These are phyloP conservation scores for Glandiceps talaboti DNA, from an alignment of 53 echinoderm and acorn worm genomes.

Conservation along the genomic window DNA sequence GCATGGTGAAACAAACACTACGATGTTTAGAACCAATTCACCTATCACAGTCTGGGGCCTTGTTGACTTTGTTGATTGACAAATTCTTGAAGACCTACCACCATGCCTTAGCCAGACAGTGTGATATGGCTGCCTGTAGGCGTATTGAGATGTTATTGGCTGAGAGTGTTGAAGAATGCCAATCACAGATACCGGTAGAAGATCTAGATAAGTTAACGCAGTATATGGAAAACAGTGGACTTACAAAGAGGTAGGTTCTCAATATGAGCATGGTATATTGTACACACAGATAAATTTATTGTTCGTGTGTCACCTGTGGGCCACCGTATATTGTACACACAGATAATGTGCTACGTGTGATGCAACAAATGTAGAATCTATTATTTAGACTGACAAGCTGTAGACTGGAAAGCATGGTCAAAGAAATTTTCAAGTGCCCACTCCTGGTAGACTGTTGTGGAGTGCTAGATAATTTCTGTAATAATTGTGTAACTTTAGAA, in stretches of 20 bases:
- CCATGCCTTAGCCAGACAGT: constrained; percentile 51
- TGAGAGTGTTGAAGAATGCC: constrained; percentile 46
- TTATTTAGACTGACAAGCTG: too few relatives aligned
- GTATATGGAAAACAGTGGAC: constrained; percentile 27
- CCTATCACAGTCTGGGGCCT: constrained; percentile 63
- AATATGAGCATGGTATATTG: too few relatives aligned
- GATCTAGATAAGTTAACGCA: constrained; percentile 55
- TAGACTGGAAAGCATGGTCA: too few relatives aligned
- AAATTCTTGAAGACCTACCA: constrained; percentile 71
- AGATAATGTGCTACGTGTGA: too few relatives aligned
- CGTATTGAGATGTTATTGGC: constrained; percentile 93
- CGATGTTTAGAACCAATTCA: constrained; percentile 83
- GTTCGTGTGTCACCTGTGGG: too few relatives aligned
- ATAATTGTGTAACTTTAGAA: too few relatives aligned
- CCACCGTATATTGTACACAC: too few relatives aligned
- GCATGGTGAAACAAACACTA: constrained; percentile 69
- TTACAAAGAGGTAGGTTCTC: constrained; percentile 44
- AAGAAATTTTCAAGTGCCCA: too few relatives aligned
- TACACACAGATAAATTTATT: too few relatives aligned
- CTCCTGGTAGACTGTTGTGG: too few relatives aligned
- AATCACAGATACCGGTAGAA: constrained; percentile 52
- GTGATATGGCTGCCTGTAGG: constrained; percentile 66
- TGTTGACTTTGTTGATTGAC: constrained; percentile 71
- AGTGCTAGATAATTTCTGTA: too few relatives aligned
- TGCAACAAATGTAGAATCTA: too few relatives aligned